Evolutionary conservation across 2,113 vertebrate species (phyloP).

Genomic region (Gymnobelideus leadbeateri): DNA sequence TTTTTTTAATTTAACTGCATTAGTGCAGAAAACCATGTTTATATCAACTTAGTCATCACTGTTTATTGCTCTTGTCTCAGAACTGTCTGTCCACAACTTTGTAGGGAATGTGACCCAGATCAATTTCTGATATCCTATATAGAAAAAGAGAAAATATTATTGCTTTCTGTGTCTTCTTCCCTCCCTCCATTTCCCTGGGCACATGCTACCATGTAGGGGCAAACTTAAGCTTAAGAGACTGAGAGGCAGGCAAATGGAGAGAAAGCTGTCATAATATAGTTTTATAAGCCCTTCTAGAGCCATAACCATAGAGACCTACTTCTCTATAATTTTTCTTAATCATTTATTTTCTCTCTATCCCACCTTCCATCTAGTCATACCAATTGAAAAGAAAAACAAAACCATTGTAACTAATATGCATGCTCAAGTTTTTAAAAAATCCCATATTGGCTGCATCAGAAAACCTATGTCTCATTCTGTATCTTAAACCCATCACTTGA

Average conservation of each 20-base stretch:
- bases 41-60: not conserved
- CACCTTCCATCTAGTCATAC: not conserved
- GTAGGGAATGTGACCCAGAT: not conserved
- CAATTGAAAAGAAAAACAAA: not conserved
- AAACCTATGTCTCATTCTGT: not conserved
- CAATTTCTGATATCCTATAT: not conserved
- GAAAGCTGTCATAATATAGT: not conserved
- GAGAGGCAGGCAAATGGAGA: not conserved
- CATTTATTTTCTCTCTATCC: not conserved
- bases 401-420: not conserved
- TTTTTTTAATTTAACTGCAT: not conserved
- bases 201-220: not conserved
- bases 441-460: not conserved
- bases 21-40: not conserved
- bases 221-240: not conserved
- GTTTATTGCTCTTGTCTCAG: not conserved
- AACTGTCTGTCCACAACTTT: not conserved
- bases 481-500: not conserved
- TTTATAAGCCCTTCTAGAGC: not conserved
- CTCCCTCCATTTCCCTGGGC: not conserved
- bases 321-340: not conserved
- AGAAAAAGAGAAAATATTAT: not conserved
- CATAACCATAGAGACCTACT: not conserved
- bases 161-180: not conserved
- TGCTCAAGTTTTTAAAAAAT: not conserved